Percentiles rank a stretch among this genome's conserved stretches.
Evolutionary conservation across 1,140 invertebrate species (phyloP).

Genomic region (Zaprionus africanus): DNA sequence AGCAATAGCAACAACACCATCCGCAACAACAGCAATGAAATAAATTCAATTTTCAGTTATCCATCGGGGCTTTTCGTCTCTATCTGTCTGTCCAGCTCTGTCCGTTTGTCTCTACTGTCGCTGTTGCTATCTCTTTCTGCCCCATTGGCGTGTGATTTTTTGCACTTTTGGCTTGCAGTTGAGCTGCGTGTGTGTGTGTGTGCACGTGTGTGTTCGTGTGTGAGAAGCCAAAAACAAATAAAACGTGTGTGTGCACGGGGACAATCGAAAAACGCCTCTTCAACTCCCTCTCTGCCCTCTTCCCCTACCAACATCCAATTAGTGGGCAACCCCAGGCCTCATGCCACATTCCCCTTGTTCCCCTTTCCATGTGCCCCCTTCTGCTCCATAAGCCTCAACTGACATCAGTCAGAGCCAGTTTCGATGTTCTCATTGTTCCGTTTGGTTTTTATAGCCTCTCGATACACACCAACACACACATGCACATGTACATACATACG

Average conservation of each 20-base stretch:
- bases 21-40: conserved; percentile 7
- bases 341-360: not conserved
- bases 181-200: conserved; percentile 19
- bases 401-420: conserved; percentile 58
- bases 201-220: conserved; percentile 15
- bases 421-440: conserved; percentile 55
- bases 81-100: not conserved
- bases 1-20: not conserved
- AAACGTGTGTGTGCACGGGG: conserved; percentile 46
- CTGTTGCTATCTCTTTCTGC: conserved; percentile 4
- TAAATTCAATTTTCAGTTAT: conserved; percentile 76
- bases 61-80: conserved; percentile 44
- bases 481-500: not conserved
- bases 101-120: conserved; percentile 1
- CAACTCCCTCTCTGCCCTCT: not conserved
- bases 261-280: conserved; percentile 38
- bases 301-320: not conserved
- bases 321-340: conserved; percentile 5
- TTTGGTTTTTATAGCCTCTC: conserved; percentile 50
- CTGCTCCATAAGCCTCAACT: conserved; percentile 15
- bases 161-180: conserved; percentile 69
- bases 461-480: conserved; percentile 9
- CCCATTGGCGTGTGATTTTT: conserved; percentile 66
- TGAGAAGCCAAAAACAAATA: conserved; percentile 55
- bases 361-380: not conserved